Percentiles rank a stretch among this genome's conserved stretches.
These are phyloP conservation scores for Taenaris catops DNA, from an alignment of 2,888 invertebrate genomes.

Conservation along the genomic window DNA sequence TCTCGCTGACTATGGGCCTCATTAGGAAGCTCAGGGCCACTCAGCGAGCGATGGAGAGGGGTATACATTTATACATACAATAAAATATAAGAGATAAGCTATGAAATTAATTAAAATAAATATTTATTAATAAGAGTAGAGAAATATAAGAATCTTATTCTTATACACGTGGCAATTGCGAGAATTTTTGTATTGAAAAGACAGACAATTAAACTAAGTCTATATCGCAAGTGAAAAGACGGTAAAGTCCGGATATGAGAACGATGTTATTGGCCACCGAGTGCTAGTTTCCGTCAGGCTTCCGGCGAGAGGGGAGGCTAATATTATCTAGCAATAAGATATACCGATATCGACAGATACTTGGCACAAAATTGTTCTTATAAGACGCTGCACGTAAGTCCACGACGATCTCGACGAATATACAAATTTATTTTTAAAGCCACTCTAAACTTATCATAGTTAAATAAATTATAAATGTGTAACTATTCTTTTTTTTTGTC, in stretches of 20 bases:
- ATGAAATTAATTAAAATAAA: background rate
- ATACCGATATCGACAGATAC: constrained; percentile 7
- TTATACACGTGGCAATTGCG: no score
- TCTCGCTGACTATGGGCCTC: no score
- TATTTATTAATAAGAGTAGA: no score
- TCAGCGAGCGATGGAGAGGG: no score
- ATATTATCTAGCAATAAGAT: constrained; percentile 15
- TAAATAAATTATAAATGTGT: background rate
- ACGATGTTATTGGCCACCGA: constrained; percentile 17
- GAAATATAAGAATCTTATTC: no score
- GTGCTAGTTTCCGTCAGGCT: constrained; percentile 18
- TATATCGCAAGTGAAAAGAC: constrained; percentile 1
- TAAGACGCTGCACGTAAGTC: background rate
- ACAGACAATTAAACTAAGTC: constrained; percentile 6
- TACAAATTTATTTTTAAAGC: background rate
- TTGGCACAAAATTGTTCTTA: constrained; percentile 2
- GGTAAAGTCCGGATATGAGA: constrained; percentile 15
- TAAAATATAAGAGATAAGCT: no score
- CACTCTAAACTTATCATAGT: no score
- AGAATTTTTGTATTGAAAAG: background rate
- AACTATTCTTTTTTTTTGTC: background rate
- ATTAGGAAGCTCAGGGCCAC: no score
- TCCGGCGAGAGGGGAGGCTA: constrained; percentile 13
- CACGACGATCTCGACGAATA: background rate
- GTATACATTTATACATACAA: no score